Evolutionary conservation across 2,888 invertebrate species (phyloP).

Genomic region (Diabrotica balteata): DNA sequence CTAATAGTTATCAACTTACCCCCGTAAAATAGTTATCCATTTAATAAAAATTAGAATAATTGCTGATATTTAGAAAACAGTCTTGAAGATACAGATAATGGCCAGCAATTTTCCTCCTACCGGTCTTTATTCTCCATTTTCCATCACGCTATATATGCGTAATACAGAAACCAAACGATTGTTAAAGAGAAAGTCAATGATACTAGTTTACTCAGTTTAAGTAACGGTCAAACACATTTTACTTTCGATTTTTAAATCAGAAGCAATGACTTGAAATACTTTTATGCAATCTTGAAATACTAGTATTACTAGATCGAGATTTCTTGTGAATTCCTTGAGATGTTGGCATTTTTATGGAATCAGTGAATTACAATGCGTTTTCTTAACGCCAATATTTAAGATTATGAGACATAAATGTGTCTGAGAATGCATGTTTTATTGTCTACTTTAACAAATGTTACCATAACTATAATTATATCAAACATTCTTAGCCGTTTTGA

Average conservation of each 20-base stretch:
- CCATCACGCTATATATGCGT: constrained; percentile 3
- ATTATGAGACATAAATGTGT: too few species aligned
- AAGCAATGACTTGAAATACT: constrained; percentile 22
- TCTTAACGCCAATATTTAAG: too few species aligned
- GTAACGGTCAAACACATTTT: constrained; percentile 45
- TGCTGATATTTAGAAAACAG: too few species aligned
- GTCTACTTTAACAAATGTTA: not conserved
- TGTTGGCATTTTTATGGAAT: constrained; percentile 1
- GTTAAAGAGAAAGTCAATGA: constrained; percentile 48
- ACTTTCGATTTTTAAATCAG: constrained; percentile 45
- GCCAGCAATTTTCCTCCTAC: not conserved
- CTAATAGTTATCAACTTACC: too few species aligned
- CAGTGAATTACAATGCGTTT: not conserved
- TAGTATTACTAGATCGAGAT: constrained; percentile 8
- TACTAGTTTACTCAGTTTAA: constrained; percentile 45
- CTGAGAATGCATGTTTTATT: too few species aligned
- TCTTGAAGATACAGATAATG: too few species aligned
- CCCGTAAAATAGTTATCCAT: too few species aligned
- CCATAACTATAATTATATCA: too few species aligned
- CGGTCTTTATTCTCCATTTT: constrained; percentile 4
- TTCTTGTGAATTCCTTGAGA: not conserved
- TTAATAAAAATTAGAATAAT: too few species aligned
- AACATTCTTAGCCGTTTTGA: too few species aligned
- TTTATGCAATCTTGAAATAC: constrained; percentile 24
- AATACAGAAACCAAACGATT: constrained; percentile 33